Conservation (phyloP, 2,113 vertebrate genomes). For the Protobothrops flavoviridis region DNA sequence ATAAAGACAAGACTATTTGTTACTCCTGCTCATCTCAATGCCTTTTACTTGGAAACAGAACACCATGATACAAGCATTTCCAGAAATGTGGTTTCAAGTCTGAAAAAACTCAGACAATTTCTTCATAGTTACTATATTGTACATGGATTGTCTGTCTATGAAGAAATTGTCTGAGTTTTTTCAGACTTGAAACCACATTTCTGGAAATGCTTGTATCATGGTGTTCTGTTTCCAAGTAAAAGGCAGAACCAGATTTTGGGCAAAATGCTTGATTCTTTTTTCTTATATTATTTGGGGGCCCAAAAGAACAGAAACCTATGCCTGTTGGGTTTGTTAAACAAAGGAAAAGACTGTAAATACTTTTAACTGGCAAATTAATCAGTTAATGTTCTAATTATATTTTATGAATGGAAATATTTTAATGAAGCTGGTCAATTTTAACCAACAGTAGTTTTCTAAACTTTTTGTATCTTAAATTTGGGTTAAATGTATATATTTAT, state of each 20-base stretch:
- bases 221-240: no score
- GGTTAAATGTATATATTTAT: not conserved
- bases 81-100: not conserved
- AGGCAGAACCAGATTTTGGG: not conserved
- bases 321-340: not conserved
- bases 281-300: not conserved
- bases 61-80: not conserved
- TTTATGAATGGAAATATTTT: not conserved
- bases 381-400: not conserved
- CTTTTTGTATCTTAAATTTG: not conserved
- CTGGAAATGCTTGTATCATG: not conserved
- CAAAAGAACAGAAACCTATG: not conserved
- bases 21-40: no score
- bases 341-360: not conserved
- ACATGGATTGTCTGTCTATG: no score
- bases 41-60: no score
- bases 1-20: no score
- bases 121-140: no score
- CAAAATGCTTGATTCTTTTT: not conserved
- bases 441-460: not conserved
- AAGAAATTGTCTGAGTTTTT: not conserved
- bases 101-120: not conserved
- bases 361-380: not conserved
- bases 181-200: not conserved
- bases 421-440: not conserved